These are phyloP conservation scores for Lethrus apterus DNA, from an alignment of 1,140 invertebrate species.

Conservation along the genomic window DNA sequence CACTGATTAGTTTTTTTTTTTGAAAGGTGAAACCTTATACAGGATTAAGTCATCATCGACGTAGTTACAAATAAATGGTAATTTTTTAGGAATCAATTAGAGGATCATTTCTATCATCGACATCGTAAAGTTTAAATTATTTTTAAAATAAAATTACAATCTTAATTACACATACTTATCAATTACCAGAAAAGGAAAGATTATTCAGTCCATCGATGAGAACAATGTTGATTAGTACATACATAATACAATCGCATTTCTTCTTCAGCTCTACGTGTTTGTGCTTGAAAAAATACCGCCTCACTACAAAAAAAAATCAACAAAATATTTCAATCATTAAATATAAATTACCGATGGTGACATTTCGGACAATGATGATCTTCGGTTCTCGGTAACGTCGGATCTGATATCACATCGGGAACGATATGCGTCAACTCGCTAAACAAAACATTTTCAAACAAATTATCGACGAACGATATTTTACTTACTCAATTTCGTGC, in stretches of 20 bases:
- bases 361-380: conserved; percentile 98
- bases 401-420: conserved; percentile 95
- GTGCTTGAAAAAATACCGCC: conserved; percentile 65
- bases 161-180: too few species aligned
- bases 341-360: conserved; percentile 62
- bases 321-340: conserved; percentile 7
- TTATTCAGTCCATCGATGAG: conserved; percentile 97
- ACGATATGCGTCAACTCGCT: conserved; percentile 97
- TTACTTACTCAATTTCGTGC: conserved; percentile 96
- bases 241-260: conserved; percentile 99
- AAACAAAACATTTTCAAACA: conserved; percentile 20
- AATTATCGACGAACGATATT: not conserved
- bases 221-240: conserved; percentile 88
- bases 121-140: too few species aligned
- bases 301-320: conserved; percentile 27
- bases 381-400: conserved; percentile 94
- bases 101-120: too few species aligned
- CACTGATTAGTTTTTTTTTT: too few species aligned
- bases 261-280: conserved; percentile 92
- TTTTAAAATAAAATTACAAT: too few species aligned
- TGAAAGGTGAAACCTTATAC: too few species aligned
- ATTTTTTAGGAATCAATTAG: too few species aligned
- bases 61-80: too few species aligned
- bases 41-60: too few species aligned
- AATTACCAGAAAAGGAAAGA: too few species aligned